These are phyloP conservation scores for Herpetotheres cachinnans DNA, from an alignment of 2,113 vertebrate genomes.

Conservation along the genomic window DNA sequence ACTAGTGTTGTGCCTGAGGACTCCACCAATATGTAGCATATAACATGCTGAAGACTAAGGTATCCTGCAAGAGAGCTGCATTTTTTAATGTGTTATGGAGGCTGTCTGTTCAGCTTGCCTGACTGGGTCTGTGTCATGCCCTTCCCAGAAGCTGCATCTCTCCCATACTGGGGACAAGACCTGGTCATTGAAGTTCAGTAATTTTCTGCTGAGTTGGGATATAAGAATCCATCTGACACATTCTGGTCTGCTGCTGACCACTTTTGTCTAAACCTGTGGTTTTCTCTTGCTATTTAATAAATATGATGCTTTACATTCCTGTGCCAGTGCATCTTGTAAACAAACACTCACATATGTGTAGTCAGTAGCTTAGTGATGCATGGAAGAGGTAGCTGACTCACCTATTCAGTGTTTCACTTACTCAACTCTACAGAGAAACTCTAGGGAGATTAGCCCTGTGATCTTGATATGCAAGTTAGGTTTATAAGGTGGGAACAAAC, in stretches of 20 bases:
- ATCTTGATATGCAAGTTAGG: background rate
- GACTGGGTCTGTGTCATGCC: background rate
- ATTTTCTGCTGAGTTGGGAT: background rate
- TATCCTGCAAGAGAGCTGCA: background rate
- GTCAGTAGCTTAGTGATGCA: background rate
- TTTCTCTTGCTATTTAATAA: background rate
- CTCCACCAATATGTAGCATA: background rate
- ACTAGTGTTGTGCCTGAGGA: background rate
- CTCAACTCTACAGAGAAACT: background rate
- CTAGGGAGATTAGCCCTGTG: background rate
- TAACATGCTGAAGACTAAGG: background rate
- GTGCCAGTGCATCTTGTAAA: background rate
- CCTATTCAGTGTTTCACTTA: background rate
- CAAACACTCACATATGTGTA: fast-evolving
- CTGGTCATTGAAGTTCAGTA: background rate
- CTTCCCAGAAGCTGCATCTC: background rate
- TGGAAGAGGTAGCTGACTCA: background rate
- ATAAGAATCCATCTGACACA: background rate
- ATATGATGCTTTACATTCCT: background rate
- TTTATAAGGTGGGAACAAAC: background rate
- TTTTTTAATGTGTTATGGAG: background rate
- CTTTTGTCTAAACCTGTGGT: background rate
- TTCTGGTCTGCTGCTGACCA: background rate
- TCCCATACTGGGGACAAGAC: background rate
- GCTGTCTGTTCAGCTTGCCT: background rate